A percentile compares a stretch with the other conserved stretches of the same genome.
Evolutionary conservation across 2,113 vertebrate genomes (phyloP).

Genomic region (Syngnathus floridae): DNA sequence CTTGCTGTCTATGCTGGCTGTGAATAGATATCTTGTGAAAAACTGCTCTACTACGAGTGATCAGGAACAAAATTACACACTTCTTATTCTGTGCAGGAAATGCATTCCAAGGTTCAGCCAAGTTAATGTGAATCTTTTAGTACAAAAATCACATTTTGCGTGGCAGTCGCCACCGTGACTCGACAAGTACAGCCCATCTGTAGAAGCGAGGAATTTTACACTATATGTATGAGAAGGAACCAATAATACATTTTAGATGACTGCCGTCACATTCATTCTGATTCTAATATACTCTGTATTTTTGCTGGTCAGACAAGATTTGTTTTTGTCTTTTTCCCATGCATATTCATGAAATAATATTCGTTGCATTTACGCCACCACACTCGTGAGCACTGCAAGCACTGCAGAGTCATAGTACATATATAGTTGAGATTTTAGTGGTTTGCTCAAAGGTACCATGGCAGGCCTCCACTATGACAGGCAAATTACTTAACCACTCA

Average conservation of each 20-base stretch:
- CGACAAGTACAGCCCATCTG: neutral
- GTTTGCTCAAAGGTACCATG: neutral
- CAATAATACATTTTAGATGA: neutral
- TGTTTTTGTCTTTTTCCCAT: neutral
- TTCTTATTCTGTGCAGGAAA: constrained; percentile 6
- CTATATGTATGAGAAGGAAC: neutral
- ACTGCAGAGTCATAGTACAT: neutral
- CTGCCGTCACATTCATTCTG: neutral
- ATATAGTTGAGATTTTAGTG: neutral
- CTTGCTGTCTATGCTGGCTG: neutral
- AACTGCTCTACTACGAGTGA: neutral
- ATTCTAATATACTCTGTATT: neutral
- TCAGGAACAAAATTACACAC: constrained; percentile 3
- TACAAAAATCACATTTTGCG: constrained; percentile 5
- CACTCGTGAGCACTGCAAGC: neutral
- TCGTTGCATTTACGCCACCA: neutral
- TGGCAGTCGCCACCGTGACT: constrained; percentile 1
- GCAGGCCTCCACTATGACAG: neutral
- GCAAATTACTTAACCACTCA: neutral
- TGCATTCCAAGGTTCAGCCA: constrained; percentile 4
- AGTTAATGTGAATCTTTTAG: constrained; percentile 10
- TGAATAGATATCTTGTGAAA: neutral
- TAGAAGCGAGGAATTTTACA: neutral
- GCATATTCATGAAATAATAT: neutral
- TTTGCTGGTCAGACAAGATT: neutral